Evolutionary conservation across 2,113 vertebrate species (phyloP).

Genomic region (Ornithorhynchus anatinus): DNA sequence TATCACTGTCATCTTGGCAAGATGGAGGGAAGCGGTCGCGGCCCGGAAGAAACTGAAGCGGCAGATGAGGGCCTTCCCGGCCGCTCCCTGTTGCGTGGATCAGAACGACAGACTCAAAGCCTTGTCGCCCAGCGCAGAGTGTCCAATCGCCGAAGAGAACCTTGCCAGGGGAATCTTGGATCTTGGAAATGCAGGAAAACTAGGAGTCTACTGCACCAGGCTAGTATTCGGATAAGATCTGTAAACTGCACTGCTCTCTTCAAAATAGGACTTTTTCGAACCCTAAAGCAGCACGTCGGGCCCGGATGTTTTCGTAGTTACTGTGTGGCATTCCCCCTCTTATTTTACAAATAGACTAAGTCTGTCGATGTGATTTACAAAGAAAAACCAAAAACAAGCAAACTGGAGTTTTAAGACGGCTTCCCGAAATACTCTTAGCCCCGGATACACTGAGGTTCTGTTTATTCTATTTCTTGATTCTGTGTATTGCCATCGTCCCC

Average conservation of each 20-base stretch:
- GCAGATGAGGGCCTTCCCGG: constrained; percentile 96
- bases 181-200: constrained; percentile 84
- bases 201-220: constrained; percentile 88
- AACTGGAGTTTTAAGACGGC: no score
- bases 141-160: constrained; percentile 69
- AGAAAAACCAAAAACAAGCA: neutral
- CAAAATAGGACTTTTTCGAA: neutral
- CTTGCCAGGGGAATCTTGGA: constrained; percentile 80
- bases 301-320: no score
- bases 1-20: constrained; percentile 39
- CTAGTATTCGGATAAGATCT: constrained; percentile 46
- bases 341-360: no score
- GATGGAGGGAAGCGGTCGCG: constrained; percentile 90
- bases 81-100: constrained; percentile 86
- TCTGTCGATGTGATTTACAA: neutral
- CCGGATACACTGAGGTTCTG: no score
- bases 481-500: no score
- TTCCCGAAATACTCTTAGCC: no score
- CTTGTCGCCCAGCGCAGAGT: constrained; percentile 85
- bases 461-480: no score
- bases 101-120: constrained; percentile 77
- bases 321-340: no score
- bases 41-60: constrained; percentile 87
- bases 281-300: neutral
- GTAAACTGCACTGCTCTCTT: neutral